Conservation (phyloP, 2,888 invertebrate genomes). For the Diplazon laetatorius region DNA sequence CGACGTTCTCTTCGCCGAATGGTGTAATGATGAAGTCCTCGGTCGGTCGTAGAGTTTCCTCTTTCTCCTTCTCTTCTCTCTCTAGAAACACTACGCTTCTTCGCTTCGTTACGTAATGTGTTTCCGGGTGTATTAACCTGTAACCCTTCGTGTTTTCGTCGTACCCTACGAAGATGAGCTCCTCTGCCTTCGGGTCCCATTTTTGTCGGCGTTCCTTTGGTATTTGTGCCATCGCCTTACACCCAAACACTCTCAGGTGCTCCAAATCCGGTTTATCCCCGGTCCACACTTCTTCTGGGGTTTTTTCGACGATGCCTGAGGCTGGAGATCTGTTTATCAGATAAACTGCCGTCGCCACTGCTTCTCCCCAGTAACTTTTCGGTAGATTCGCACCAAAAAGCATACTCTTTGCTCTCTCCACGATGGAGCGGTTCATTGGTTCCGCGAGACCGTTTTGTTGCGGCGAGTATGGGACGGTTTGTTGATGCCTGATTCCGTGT, state of each 20-base stretch:
- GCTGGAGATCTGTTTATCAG: constrained; percentile 67
- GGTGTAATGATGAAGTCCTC: constrained; percentile 63
- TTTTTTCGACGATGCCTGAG: constrained; percentile 59
- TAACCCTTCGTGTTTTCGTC: constrained; percentile 50
- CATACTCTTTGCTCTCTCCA: background rate
- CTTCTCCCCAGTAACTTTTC: constrained; percentile 6
- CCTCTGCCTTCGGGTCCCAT: constrained; percentile 32
- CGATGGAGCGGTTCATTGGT: constrained; percentile 45
- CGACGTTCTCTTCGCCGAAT: constrained; percentile 59
- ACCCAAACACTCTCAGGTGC: constrained; percentile 78
- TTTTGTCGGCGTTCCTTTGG: constrained; percentile 71
- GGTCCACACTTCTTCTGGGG: constrained; percentile 77
- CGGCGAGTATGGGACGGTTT: constrained; percentile 52
- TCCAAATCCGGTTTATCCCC: constrained; percentile 73
- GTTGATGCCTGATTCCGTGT: constrained; percentile 51
- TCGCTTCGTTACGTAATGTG: constrained; percentile 32
- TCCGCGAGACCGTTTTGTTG: constrained; percentile 64
- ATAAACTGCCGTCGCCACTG: constrained; percentile 64
- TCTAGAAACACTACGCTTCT: background rate
- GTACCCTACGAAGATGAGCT: constrained; percentile 47
- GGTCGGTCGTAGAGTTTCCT: constrained; percentile 35
- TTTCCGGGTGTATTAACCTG: constrained; percentile 41
- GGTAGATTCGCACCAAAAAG: background rate
- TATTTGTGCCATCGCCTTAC: constrained; percentile 74
- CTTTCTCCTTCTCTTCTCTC: background rate